Evolutionary conservation across 2,888 invertebrate species (phyloP).

Genomic region (Amphipoea oculea): DNA sequence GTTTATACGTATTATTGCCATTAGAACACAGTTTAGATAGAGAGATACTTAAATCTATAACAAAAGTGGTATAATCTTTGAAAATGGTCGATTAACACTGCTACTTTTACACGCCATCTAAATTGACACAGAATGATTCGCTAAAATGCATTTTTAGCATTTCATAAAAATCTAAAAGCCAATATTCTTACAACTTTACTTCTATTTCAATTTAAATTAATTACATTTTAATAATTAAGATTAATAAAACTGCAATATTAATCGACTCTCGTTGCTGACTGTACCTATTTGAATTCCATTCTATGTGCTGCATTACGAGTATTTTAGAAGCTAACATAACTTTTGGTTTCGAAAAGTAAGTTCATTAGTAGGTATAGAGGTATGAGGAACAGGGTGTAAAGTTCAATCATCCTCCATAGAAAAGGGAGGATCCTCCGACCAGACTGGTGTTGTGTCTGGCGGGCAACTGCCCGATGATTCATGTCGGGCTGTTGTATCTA

Average conservation of each 20-base stretch:
- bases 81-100: not conserved
- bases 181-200: not conserved
- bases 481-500: no score
- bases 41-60: no score
- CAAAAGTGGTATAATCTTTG: no score
- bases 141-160: not conserved
- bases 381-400: no score
- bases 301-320: not conserved
- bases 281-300: not conserved
- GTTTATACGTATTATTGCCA: no score
- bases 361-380: no score
- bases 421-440: no score
- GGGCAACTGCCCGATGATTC: no score
- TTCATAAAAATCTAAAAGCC: not conserved
- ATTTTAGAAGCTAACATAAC: not conserved
- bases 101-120: not conserved
- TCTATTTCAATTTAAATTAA: not conserved
- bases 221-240: not conserved
- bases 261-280: not conserved
- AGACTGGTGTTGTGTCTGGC: no score
- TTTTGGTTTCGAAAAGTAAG: not conserved
- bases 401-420: no score
- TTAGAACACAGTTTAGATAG: no score
- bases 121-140: not conserved
- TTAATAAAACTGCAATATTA: not conserved